Evolutionary conservation across 2,113 vertebrate genomes (phyloP), one percentile per base, ranked within the genome.

Genomic region (Potamarius usumacintae): DNA sequence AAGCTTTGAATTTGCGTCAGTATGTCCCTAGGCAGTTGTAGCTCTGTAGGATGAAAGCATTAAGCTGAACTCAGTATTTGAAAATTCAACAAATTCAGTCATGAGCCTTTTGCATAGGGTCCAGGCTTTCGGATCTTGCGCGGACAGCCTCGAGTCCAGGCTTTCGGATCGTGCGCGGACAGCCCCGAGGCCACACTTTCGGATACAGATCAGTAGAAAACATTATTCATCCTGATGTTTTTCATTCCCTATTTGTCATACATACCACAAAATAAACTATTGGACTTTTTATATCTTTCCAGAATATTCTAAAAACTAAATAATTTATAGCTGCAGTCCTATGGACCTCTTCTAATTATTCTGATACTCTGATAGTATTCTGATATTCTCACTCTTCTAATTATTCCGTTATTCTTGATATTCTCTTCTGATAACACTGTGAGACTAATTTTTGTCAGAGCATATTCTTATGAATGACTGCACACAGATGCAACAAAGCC

Each of bases 1-100:
- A 89, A 89, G 92, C 92, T 89, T 77, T 90, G 91, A 90, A 90
- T 92, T 94, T 95, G 92, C 95, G 90, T 93, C 91, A 89, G 89
- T 84, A 81, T 83, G 74, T 78, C 63, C n/a, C 22, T 34, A n/a
- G 81, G 57, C 60, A 71, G 79, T 90, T 88, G 7, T 48, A 84
- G 83, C 80, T 79, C 50, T 58, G 42, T 76, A 50, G 18, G 20
- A 20, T 22, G 7, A 50, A 25, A 48, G 10, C 71, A 74, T 7
- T 77, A 11, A 52, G 74, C 4, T 52, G 6, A 77, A 52, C 48
- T 52, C 22, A 50, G 12, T 77, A 22, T 25, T 50, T n/a, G 9
- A 52, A n/a, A 77, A 77, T 25, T 77, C 0, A 12, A 25, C 20
- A 77, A 52, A 12, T 77, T 11, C 22, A 52, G 4, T 22, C 10